A percentile compares a stretch with the other conserved stretches of the same genome.
Conservation (phyloP, 2,888 invertebrate species). For the Chydorus sphaericus region DNA sequence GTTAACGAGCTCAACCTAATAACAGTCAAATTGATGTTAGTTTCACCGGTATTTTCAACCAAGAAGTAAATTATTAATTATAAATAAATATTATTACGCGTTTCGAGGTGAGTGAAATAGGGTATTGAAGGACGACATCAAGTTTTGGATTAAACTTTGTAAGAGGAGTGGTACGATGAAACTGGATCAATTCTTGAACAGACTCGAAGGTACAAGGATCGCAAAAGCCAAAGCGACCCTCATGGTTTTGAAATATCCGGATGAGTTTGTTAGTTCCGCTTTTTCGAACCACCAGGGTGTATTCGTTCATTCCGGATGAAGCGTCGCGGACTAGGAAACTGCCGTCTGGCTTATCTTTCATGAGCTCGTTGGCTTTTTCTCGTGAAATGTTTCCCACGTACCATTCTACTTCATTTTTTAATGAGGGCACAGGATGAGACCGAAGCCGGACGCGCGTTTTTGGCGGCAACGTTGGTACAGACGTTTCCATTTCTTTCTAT, state of each 20-base stretch:
- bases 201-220: conserved; percentile 33
- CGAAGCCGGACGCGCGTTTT: no score
- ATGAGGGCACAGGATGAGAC: no score
- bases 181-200: conserved; percentile 61
- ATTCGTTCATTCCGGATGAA: conserved; percentile 86
- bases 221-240: conserved; percentile 83
- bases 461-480: no score
- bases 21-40: background rate
- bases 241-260: conserved; percentile 70
- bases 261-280: conserved; percentile 91
- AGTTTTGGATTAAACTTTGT: conserved; percentile 83
- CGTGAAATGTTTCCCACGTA: conserved; percentile 90
- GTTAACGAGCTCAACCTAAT: conserved; percentile 41
- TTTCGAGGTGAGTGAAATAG: conserved; percentile 57
- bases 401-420: conserved; percentile 90
- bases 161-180: conserved; percentile 70
- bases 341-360: conserved; percentile 81
- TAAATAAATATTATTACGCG: conserved; percentile 26
- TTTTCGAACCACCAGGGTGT: conserved; percentile 85
- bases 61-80: background rate
- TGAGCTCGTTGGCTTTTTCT: conserved; percentile 82
- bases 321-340: conserved; percentile 94
- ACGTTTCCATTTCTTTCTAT: no score
- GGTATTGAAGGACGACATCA: conserved; percentile 78
- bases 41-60: background rate